Evolutionary conservation across 2,113 vertebrate genomes (phyloP), one percentile per base, ranked within the genome.

Genomic region (Paramormyrops kingsleyae): DNA sequence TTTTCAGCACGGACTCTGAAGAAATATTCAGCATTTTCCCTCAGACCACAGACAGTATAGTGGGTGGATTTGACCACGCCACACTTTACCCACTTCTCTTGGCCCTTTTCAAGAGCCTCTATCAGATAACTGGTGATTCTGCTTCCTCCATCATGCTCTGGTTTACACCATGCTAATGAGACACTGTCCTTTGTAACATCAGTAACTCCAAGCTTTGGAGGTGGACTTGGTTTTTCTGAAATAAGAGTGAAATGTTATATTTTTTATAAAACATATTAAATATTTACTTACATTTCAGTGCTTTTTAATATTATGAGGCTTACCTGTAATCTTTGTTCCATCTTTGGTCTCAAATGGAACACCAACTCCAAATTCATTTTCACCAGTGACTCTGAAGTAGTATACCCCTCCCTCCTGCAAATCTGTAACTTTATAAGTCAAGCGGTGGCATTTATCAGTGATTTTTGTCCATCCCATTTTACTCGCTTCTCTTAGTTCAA

Each of bases 1-100:
- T 99, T 99, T 96, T 99, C 97, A 91, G 99, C 98, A 94, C 94
- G 97, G 31, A 99, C 97, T 91, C 98, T 97, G 96, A 99, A 99
- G 96, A 96, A 99, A 92, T 99, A 99, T 91, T 99, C 98, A 17
- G 94, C 94, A 44, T 97, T 97, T 92, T 99, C 97, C 92, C 97
- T 97, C 90, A 99, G 96, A 84, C 98, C 97, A 53, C 93, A 97
- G 90, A 99, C 96, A 90, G 96, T 94, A 10, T 98, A 96, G 90
- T 97, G 96, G 89, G 96, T 97, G 91, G 94, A 94, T 94, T 99
- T 99, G 49, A 97, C 97, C 66, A 96, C 92, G 0, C 97, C 98
- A 96, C 97, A 99, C 91, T 96, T 98, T 66, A 98, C 95, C 99
- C 99, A 99, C 87, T 98, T 99, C 93, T 98, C 97, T 91, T 99